A percentile compares a stretch with the other conserved stretches of the same genome.
phyloP scores from a whole-genome alignment of 2,797 vertebrate species.

The Orestias chungarensis region DNA sequence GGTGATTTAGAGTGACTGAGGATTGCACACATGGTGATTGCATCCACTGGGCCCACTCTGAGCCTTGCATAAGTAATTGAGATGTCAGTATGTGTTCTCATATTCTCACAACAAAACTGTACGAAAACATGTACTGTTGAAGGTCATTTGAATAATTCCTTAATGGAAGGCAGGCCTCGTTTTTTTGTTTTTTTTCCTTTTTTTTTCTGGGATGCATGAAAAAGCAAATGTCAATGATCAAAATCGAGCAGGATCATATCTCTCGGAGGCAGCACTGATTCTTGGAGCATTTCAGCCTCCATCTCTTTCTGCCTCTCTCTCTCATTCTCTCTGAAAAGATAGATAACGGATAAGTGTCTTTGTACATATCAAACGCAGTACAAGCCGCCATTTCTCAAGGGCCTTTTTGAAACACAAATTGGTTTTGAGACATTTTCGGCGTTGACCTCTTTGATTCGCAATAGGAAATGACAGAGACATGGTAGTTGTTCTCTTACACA shows the following conservation, averaged over 20 bases:
- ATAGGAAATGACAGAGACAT: constrained; percentile 77
- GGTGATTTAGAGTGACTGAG: constrained; percentile 82
- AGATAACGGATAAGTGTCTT: constrained; percentile 82
- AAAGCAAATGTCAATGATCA: constrained; percentile 85
- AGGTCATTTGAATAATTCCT: constrained; percentile 85
- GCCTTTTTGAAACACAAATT: constrained; percentile 82
- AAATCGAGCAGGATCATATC: constrained; percentile 82
- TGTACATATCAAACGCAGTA: constrained; percentile 80
- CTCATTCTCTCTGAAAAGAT: constrained; percentile 70
- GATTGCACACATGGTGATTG: constrained; percentile 80
- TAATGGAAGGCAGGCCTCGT: constrained; percentile 80
- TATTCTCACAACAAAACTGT: constrained; percentile 82
- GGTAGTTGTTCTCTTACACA: constrained; percentile 64
- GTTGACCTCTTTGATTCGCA: constrained; percentile 80
- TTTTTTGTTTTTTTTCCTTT: constrained; percentile 52
- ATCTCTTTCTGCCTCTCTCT: constrained; percentile 61
- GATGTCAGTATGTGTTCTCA: constrained; percentile 83
- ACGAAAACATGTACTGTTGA: constrained; percentile 82
- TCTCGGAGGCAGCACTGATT: constrained; percentile 75
- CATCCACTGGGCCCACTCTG: constrained; percentile 82
- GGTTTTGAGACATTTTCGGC: constrained; percentile 78
- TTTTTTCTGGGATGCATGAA: constrained; percentile 77
- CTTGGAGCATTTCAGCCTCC: constrained; percentile 75
- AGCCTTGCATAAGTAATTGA: constrained; percentile 84
- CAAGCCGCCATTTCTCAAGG: constrained; percentile 75